Conservation (phyloP, 2,113 vertebrate genomes). For the Gymnogyps californianus region DNA sequence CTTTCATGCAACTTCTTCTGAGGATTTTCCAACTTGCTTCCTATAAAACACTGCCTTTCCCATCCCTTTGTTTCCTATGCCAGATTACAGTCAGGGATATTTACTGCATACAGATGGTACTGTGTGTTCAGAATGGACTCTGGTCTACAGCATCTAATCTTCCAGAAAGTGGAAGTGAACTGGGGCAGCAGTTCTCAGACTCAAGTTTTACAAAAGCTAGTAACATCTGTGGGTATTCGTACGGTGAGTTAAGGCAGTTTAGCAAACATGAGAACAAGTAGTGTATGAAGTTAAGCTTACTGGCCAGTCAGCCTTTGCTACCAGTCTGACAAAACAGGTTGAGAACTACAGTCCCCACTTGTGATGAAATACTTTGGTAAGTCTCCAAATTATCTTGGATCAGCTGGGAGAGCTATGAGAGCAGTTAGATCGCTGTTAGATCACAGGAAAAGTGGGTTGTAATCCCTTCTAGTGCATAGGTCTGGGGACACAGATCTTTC, state of each 20-base stretch:
- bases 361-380: neutral
- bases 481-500: neutral
- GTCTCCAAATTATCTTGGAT: neutral
- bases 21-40: neutral
- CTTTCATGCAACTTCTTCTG: neutral
- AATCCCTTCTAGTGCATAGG: neutral
- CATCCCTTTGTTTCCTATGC: neutral
- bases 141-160: neutral
- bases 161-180: neutral
- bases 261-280: neutral
- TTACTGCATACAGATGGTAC: neutral
- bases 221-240: neutral
- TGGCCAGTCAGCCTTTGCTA: neutral
- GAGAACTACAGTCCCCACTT: neutral
- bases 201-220: neutral
- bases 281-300: neutral
- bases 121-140: neutral
- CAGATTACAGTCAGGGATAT: neutral
- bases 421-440: no score
- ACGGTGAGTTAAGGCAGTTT: neutral
- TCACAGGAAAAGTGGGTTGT: neutral
- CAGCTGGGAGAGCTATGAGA: neutral
- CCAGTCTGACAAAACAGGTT: neutral
- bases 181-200: neutral
- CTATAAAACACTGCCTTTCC: neutral